Evolutionary conservation across 2,888 invertebrate species (phyloP).

Genomic region (Lithosia quadra): DNA sequence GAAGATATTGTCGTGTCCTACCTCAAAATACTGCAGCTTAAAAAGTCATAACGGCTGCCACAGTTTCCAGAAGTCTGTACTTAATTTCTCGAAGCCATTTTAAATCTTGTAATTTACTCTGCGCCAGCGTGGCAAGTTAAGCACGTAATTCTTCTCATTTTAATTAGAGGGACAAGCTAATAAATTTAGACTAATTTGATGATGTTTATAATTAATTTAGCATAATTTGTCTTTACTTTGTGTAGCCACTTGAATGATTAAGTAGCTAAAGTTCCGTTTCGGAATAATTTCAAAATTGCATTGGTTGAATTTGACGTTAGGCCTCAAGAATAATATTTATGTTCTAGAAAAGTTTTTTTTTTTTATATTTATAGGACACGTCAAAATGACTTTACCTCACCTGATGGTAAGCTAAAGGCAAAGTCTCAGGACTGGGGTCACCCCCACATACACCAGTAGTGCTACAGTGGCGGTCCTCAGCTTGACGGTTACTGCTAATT

Average conservation of each 20-base stretch:
- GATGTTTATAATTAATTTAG: conserved; percentile 4
- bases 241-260: neutral
- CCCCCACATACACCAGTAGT: too few relatives aligned
- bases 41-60: neutral
- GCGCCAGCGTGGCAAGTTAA: neutral
- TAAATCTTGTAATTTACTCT: neutral
- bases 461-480: too few relatives aligned
- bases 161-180: conserved; percentile 4
- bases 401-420: too few relatives aligned
- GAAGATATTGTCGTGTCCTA: too few relatives aligned
- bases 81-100: neutral
- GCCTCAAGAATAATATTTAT: too few relatives aligned
- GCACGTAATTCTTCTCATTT: conserved; percentile 4
- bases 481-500: too few relatives aligned
- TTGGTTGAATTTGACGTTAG: neutral
- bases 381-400: too few relatives aligned
- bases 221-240: conserved; percentile 6
- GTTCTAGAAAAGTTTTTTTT: too few relatives aligned
- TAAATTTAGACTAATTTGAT: conserved; percentile 4
- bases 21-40: neutral
- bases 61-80: neutral
- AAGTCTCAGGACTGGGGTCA: too few relatives aligned
- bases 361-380: too few relatives aligned
- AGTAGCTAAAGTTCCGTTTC: neutral
- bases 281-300: neutral